Evolutionary conservation across 2,797 vertebrate genomes (phyloP).

Genomic region (Pangasius krempfi): DNA sequence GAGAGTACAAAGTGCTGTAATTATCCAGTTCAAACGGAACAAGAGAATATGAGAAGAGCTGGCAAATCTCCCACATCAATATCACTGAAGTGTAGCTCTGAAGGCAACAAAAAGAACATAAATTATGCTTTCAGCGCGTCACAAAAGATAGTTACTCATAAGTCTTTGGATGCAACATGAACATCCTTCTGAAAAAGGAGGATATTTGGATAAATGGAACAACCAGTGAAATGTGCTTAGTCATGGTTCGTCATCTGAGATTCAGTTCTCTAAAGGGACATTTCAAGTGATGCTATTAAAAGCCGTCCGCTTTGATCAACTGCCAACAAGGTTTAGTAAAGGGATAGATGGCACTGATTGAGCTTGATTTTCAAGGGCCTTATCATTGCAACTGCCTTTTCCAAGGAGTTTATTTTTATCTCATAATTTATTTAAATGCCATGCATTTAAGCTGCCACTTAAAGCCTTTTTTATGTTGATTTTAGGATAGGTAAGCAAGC

Average conservation of each 20-base stretch:
- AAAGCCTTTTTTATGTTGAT: background rate
- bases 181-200: background rate
- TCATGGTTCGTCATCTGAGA: slow-evolving; percentile 32
- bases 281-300: slow-evolving; percentile 41
- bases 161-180: background rate
- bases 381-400: background rate
- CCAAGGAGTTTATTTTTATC: background rate
- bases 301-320: slow-evolving; percentile 10
- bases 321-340: background rate
- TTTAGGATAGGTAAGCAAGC: background rate
- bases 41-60: background rate
- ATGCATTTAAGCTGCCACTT: background rate
- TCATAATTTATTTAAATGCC: background rate
- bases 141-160: background rate
- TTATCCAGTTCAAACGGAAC: background rate
- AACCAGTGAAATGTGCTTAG: slow-evolving; percentile 34
- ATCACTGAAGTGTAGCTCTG: background rate
- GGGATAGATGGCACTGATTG: background rate
- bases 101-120: background rate
- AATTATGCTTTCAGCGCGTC: background rate
- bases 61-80: background rate
- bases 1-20: slow-evolving; percentile 26
- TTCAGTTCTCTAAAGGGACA: slow-evolving; percentile 15
- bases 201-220: slow-evolving; percentile 30
- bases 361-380: background rate